These are phyloP conservation scores for Phrynocephalus versicolor DNA, from an alignment of 2,113 vertebrate species.

Conservation along the genomic window DNA sequence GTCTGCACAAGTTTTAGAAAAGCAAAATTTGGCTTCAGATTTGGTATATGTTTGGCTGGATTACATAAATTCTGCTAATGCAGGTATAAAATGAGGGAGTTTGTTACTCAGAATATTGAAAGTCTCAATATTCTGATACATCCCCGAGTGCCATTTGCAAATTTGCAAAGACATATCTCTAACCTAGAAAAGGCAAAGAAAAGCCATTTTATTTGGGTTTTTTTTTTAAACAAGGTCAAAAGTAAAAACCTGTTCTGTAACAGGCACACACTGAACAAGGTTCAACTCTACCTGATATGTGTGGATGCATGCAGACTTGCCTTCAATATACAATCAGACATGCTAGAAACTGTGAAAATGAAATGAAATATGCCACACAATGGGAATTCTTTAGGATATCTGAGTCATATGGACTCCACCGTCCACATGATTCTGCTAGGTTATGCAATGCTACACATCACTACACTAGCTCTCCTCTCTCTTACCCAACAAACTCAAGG, in stretches of 20 bases:
- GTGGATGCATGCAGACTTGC: not conserved
- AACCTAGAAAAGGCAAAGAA: too few relatives aligned
- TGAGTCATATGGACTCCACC: too few relatives aligned
- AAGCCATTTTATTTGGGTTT: not conserved
- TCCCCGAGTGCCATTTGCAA: not conserved
- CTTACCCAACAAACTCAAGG: too few relatives aligned
- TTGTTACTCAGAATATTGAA: not conserved
- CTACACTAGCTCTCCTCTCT: too few relatives aligned
- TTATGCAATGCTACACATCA: too few relatives aligned
- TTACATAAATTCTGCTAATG: not conserved
- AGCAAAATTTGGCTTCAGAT: not conserved
- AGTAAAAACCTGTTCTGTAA: not conserved
- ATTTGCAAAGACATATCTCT: not conserved
- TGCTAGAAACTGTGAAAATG: too few relatives aligned
- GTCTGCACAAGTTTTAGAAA: not conserved
- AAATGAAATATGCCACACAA: too few relatives aligned
- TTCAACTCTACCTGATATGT: not conserved
- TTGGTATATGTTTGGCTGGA: not conserved
- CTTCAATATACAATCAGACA: not conserved
- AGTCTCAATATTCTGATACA: not conserved
- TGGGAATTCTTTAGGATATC: too few relatives aligned
- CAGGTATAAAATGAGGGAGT: not conserved
- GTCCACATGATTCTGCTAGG: not conserved
- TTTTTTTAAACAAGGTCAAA: not conserved
- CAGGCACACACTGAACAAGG: not conserved